A percentile compares a stretch with the other conserved stretches of the same genome.
phyloP scores from a whole-genome alignment of 2,797 vertebrate species.

The Macropodus opercularis region DNA sequence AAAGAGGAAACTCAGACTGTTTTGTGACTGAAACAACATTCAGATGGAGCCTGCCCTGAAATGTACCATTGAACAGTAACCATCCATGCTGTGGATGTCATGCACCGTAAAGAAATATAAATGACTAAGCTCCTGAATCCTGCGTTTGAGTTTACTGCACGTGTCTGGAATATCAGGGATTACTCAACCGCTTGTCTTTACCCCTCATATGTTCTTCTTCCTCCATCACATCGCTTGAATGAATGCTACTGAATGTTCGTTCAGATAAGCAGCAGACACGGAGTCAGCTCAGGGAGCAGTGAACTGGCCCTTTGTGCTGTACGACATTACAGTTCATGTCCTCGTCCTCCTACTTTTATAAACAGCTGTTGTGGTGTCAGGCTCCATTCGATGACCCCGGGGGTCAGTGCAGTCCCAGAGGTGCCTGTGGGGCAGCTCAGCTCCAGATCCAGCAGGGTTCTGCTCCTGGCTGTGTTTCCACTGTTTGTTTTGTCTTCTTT shows the following conservation, averaged over 20 bases:
- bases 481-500: conserved; percentile 75
- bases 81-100: not conserved
- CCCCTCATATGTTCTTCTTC: conserved; percentile 3
- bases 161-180: conserved; percentile 11
- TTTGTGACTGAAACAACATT: not conserved
- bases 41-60: not conserved
- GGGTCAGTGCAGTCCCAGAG: conserved; percentile 71
- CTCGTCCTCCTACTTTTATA: conserved; percentile 43
- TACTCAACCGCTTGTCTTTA: conserved; percentile 23
- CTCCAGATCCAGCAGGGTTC: conserved; percentile 66
- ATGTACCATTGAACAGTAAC: conserved; percentile 5
- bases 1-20: not conserved
- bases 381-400: conserved; percentile 70
- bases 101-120: conserved; percentile 11
- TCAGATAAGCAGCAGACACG: too few species aligned
- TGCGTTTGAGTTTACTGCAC: not conserved
- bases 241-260: conserved; percentile 4
- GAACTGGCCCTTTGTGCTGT: too few species aligned
- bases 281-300: too few species aligned
- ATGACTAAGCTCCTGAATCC: conserved; percentile 5
- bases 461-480: conserved; percentile 72
- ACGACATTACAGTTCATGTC: conserved; percentile 52
- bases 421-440: conserved; percentile 67
- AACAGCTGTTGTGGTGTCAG: conserved; percentile 75
- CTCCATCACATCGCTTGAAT: conserved; percentile 15